Percentiles rank a stretch among this genome's conserved stretches.
Evolutionary conservation across 2,113 vertebrate genomes (phyloP).

Genomic region (Oxyruncus cristatus): DNA sequence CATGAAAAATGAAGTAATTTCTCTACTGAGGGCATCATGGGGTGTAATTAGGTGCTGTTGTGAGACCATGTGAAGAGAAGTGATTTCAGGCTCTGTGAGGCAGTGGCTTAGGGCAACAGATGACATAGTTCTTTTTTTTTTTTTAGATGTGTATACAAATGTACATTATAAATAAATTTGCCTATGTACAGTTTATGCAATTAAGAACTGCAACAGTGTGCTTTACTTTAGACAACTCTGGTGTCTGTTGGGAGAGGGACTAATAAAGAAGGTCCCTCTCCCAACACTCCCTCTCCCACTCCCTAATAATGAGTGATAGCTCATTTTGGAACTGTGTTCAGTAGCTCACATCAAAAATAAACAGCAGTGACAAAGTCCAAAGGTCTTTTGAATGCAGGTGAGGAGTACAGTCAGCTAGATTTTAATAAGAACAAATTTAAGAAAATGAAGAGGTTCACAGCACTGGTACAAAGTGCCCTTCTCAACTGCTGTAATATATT

Average conservation of each 20-base stretch:
- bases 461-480: not conserved
- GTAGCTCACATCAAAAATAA: not conserved
- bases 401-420: not conserved
- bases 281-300: too few species aligned
- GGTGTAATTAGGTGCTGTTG: not conserved
- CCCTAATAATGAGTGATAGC: too few species aligned
- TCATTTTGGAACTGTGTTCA: not conserved
- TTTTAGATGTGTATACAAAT: not conserved
- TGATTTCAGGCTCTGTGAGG: not conserved
- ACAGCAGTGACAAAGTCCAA: not conserved
- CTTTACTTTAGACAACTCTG: not conserved
- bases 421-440: not conserved
- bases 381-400: not conserved
- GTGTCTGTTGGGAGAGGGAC: not conserved
- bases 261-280: not conserved
- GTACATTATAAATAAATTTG: not conserved
- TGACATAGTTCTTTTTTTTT: not conserved
- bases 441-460: not conserved
- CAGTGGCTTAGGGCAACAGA: not conserved
- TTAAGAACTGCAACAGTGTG: not conserved
- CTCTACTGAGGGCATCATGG: not conserved
- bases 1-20: not conserved
- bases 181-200: not conserved
- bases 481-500: not conserved
- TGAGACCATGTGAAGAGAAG: not conserved